Evolutionary conservation across 2,113 vertebrate species (phyloP).

Genomic region (Mus spicilegus): DNA sequence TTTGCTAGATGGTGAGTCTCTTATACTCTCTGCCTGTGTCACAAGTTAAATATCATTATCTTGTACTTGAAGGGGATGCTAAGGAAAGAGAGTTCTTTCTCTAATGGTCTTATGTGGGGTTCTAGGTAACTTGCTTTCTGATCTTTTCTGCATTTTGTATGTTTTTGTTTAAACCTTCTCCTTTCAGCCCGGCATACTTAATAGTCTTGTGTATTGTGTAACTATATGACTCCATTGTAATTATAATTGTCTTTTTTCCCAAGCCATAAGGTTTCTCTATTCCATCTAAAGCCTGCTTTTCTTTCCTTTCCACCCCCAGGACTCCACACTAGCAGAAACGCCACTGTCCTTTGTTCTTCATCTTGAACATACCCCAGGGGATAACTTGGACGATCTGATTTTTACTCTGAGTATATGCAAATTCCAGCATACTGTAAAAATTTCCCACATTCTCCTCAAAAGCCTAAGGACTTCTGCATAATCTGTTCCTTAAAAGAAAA

Average conservation of each 20-base stretch:
- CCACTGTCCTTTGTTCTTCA: constrained; percentile 24
- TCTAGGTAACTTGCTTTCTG: constrained; percentile 62
- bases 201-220: constrained; percentile 45
- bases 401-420: constrained; percentile 25
- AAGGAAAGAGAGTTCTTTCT: constrained; percentile 18
- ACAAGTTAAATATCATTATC: constrained; percentile 45
- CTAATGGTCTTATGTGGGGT: constrained; percentile 42
- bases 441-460: constrained; percentile 49
- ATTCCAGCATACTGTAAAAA: constrained; percentile 45
- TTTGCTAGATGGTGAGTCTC: neutral
- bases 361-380: constrained; percentile 2
- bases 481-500: constrained; percentile 59
- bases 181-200: constrained; percentile 38
- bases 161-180: neutral
- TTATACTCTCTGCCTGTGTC: neutral
- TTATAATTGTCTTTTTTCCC: constrained; percentile 60
- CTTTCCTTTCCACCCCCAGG: constrained; percentile 33
- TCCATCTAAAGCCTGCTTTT: constrained; percentile 46
- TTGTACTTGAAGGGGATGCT: constrained; percentile 16
- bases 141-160: constrained; percentile 62
- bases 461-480: constrained; percentile 43
- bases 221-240: constrained; percentile 25
- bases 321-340: neutral
- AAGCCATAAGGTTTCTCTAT: constrained; percentile 34
- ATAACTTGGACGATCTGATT: neutral